phyloP scores from a whole-genome alignment of 2,113 vertebrate genomes.

The Trochalopteron elliotii region DNA sequence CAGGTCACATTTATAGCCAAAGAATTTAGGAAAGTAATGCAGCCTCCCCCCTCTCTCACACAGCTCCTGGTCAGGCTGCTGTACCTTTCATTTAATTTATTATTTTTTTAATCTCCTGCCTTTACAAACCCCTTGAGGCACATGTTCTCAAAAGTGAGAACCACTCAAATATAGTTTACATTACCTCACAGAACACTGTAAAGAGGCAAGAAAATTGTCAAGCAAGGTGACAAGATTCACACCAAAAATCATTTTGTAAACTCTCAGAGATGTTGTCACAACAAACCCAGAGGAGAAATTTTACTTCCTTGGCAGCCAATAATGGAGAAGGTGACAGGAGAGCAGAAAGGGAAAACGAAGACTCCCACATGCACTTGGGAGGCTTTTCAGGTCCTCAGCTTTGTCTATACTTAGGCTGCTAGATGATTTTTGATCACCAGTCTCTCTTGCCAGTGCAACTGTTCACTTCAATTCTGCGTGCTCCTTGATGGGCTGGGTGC shows the following conservation, averaged over 20 bases:
- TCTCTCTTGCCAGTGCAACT: neutral
- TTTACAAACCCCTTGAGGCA: constrained; percentile 38
- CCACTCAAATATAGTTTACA: constrained; percentile 36
- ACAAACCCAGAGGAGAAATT: constrained; percentile 59
- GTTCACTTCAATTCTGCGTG: constrained; percentile 8
- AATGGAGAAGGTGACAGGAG: constrained; percentile 23
- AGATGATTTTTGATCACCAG: constrained; percentile 7
- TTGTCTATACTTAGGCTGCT: neutral
- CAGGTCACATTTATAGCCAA: neutral
- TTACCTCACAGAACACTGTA: constrained; percentile 1
- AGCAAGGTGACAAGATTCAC: constrained; percentile 62
- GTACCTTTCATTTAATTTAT: neutral
- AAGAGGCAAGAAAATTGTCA: constrained; percentile 50
- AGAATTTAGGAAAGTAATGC: neutral
- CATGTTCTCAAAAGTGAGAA: constrained; percentile 18
- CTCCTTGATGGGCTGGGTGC: constrained; percentile 14
- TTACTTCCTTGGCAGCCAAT: neutral
- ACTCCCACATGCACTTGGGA: neutral
- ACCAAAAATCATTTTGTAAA: constrained; percentile 55
- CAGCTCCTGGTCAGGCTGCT: neutral
- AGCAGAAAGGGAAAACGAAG: neutral
- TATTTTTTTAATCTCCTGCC: neutral
- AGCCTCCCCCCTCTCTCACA: rapidly evolving
- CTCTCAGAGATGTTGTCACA: constrained; percentile 37
- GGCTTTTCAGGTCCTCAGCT: neutral